phyloP scores from a whole-genome alignment of 2,113 vertebrate species.

The Muntiacus reevesi region DNA sequence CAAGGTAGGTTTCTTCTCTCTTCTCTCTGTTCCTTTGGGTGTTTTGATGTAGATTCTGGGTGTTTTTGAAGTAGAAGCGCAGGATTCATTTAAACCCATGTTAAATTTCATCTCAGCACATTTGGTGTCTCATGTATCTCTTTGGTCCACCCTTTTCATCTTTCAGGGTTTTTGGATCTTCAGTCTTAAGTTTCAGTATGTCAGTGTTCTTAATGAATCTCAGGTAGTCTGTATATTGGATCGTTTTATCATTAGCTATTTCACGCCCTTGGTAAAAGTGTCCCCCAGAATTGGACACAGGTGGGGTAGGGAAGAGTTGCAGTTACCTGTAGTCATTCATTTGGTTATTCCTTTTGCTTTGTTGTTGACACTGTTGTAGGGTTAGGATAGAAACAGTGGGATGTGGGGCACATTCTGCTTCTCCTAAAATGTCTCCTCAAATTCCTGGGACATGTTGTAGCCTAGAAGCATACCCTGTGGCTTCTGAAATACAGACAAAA shows the following conservation, averaged over 20 bases:
- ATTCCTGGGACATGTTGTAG: neutral
- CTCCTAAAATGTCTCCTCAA: neutral
- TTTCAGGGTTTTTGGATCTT: neutral
- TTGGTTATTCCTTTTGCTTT: neutral
- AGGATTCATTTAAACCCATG: neutral
- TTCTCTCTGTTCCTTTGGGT: neutral
- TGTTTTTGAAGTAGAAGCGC: neutral
- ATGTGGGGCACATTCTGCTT: too few species aligned
- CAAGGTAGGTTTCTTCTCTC: neutral
- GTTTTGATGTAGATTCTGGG: neutral
- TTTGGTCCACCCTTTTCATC: neutral
- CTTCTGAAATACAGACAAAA: neutral
- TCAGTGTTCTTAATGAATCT: neutral
- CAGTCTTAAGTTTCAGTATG: neutral
- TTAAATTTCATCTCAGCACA: neutral
- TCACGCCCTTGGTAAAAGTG: neutral
- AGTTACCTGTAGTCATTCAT: neutral
- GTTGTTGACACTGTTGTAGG: neutral
- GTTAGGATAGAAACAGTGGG: neutral
- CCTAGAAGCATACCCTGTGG: neutral
- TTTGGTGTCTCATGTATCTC: neutral
- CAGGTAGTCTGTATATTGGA: neutral
- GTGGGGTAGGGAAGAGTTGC: neutral
- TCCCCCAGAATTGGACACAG: neutral
- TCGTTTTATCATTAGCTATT: neutral